A percentile compares a stretch with the other conserved stretches of the same genome.
phyloP scores from a whole-genome alignment of 2,888 invertebrate genomes.

The Penaeus monodon region DNA sequence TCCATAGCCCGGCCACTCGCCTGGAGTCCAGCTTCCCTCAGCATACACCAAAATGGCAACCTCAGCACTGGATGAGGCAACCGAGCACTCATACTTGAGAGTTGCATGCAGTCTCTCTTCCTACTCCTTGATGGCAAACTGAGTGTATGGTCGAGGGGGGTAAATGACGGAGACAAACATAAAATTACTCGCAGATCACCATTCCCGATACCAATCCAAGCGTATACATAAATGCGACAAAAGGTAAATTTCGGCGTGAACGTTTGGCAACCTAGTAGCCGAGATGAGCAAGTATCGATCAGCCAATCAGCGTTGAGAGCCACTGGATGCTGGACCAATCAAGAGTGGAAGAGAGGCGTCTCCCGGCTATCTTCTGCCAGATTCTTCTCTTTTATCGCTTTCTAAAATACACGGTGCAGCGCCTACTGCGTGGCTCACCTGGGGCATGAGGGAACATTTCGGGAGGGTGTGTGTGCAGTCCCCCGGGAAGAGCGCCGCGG shows the following conservation, averaged over 20 bases:
- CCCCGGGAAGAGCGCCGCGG: background rate
- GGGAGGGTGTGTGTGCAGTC: background rate
- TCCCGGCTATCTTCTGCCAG: constrained; percentile 36
- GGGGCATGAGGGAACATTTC: constrained; percentile 5
- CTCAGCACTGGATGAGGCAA: background rate
- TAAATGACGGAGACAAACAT: too few relatives aligned
- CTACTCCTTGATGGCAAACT: too few relatives aligned
- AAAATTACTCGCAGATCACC: too few relatives aligned
- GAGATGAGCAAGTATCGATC: constrained; percentile 61
- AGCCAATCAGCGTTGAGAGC: constrained; percentile 53
- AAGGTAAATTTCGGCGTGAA: constrained; percentile 31
- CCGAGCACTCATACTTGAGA: too few relatives aligned
- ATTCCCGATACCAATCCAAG: too few relatives aligned
- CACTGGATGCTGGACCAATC: constrained; percentile 61
- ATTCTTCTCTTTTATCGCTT: constrained; percentile 38
- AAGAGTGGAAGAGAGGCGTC: constrained; percentile 42
- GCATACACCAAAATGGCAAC: constrained; percentile 48
- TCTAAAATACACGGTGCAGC: constrained; percentile 26
- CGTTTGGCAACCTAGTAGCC: constrained; percentile 50
- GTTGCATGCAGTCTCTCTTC: background rate
- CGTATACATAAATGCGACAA: constrained; percentile 19
- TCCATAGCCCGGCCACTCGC: constrained; percentile 6
- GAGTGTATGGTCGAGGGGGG: too few relatives aligned
- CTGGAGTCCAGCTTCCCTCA: constrained; percentile 5
- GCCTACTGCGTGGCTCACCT: background rate